Evolutionary conservation across 2,113 vertebrate species (phyloP).

Genomic region (Gracilinanus agilis): DNA sequence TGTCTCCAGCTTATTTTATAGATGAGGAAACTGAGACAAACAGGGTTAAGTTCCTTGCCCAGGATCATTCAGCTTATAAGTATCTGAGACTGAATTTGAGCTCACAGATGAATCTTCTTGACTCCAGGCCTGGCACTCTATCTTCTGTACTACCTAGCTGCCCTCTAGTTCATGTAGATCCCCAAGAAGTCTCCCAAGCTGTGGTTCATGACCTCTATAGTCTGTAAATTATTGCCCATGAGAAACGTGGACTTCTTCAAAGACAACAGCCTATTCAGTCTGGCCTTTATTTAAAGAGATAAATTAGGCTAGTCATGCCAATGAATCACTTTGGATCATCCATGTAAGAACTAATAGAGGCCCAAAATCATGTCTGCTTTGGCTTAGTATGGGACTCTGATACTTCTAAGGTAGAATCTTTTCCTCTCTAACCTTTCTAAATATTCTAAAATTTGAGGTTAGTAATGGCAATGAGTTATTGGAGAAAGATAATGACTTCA

Average conservation of each 20-base stretch:
- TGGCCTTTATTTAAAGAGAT: neutral
- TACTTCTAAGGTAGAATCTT: neutral
- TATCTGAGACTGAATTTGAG: too few relatives aligned
- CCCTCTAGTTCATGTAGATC: neutral
- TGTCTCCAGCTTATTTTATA: too few relatives aligned
- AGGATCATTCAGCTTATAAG: too few relatives aligned
- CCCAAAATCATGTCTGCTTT: neutral
- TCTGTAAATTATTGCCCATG: neutral
- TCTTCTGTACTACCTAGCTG: too few relatives aligned
- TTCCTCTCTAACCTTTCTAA: neutral
- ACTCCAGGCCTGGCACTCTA: too few relatives aligned
- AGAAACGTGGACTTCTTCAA: neutral
- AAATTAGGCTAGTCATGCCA: neutral
- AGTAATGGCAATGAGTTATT: neutral
- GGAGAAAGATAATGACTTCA: neutral
- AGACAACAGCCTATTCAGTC: neutral
- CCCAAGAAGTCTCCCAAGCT: neutral
- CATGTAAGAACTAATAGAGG: neutral
- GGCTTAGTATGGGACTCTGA: neutral
- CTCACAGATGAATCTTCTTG: too few relatives aligned
- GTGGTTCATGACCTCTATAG: rapidly evolving
- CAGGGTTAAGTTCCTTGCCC: too few relatives aligned
- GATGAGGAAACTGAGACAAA: too few relatives aligned
- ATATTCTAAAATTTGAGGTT: neutral
- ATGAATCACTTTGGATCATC: neutral